Percentiles rank a stretch among this genome's conserved stretches.
phyloP scores from a whole-genome alignment of 2,797 vertebrate species.

The Cynodonichthys magdalenae region DNA sequence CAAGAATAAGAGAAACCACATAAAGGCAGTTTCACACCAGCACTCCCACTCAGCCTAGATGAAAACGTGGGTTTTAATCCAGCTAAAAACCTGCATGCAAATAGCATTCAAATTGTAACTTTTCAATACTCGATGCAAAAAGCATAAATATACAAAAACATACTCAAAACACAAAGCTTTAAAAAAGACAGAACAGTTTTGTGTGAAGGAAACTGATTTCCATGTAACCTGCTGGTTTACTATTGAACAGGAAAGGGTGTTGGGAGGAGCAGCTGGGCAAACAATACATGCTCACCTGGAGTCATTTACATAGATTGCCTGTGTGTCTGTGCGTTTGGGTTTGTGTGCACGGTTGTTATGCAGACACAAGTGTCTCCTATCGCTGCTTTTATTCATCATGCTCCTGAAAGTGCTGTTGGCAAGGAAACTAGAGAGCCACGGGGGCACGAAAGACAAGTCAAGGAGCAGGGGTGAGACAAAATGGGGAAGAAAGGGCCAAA shows the following conservation, averaged over 20 bases:
- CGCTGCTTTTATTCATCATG: conserved; percentile 66
- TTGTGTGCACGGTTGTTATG: conserved; percentile 41
- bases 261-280: conserved; percentile 74
- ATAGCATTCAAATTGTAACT: conserved; percentile 21
- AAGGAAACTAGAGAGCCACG: conserved; percentile 67
- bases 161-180: conserved; percentile 15
- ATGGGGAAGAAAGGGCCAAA: conserved; percentile 51
- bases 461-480: conserved; percentile 62
- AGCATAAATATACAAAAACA: conserved; percentile 14
- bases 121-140: conserved; percentile 31
- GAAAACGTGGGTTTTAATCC: conserved; percentile 23
- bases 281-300: conserved; percentile 75
- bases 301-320: conserved; percentile 68
- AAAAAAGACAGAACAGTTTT: conserved; percentile 44
- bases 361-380: conserved; percentile 59
- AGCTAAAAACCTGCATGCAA: conserved; percentile 33
- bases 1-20: conserved; percentile 30
- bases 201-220: conserved; percentile 68
- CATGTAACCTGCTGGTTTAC: conserved; percentile 64
- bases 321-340: conserved; percentile 15
- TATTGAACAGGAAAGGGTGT: conserved; percentile 64
- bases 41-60: neutral
- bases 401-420: conserved; percentile 70
- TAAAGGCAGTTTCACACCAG: conserved; percentile 6
- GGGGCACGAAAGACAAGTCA: conserved; percentile 57